Conservation (phyloP, 2,888 invertebrate genomes). For the Coenonympha arcania region DNA sequence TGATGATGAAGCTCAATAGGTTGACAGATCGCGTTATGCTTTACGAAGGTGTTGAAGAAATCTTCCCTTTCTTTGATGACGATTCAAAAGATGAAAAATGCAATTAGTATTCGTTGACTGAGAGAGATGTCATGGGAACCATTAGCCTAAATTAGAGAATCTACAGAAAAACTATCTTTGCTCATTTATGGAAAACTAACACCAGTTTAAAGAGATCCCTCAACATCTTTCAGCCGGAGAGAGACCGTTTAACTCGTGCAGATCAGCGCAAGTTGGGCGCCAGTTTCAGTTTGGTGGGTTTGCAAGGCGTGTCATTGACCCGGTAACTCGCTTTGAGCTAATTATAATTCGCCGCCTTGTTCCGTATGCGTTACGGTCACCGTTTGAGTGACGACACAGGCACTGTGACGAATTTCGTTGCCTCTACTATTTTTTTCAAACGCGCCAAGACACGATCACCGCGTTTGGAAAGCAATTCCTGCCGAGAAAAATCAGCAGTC, state of each 20-base stretch:
- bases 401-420: constrained; percentile 8
- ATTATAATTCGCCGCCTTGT: constrained; percentile 55
- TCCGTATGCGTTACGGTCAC: constrained; percentile 40
- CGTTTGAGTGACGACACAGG: constrained; percentile 20
- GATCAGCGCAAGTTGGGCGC: constrained; percentile 39
- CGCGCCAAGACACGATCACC: no score
- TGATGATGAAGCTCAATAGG: no score
- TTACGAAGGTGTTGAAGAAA: no score
- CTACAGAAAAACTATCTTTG: background rate
- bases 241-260: constrained; percentile 17
- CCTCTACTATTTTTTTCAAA: background rate
- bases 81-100: no score
- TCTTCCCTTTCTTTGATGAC: no score
- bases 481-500: no score
- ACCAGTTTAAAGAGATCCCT: constrained; percentile 9
- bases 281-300: constrained; percentile 47
- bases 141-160: background rate
- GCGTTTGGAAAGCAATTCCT: no score
- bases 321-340: constrained; percentile 61
- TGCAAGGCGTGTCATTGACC: constrained; percentile 64
- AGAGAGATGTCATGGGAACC: background rate
- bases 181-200: background rate
- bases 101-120: no score
- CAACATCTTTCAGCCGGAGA: constrained; percentile 11
- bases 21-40: no score